Evolutionary conservation across 2,113 vertebrate genomes (phyloP), one percentile per base, ranked within the genome.

Genomic region (Megatriorchis doriae): DNA sequence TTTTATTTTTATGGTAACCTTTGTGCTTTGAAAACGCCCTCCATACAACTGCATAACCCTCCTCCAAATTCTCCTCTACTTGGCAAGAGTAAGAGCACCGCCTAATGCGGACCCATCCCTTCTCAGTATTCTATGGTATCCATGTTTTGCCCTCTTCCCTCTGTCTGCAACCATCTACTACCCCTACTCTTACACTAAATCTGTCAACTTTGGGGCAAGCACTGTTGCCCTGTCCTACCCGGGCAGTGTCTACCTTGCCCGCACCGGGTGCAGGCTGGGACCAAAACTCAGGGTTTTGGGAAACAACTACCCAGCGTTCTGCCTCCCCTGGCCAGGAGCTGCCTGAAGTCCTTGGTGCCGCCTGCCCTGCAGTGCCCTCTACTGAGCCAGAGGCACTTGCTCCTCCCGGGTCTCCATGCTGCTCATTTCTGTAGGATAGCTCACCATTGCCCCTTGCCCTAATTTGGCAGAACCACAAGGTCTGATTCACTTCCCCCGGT

Each of bases 351-450:
- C 36, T 73, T 22, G 0, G 0, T 40, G 14, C 86, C 1, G 2
- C 42, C 88, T 94, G 83, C 94, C 86, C 88, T 97, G 93, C 59
- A 97, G 91, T 91, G 95, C 93, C 96, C 95, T 90, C 95, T 96
- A 15, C 89, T 72, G 97, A 94, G 78, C 31, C 29, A 61, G 25
- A 47, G 63, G 42, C 36, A 91, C 10, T 40, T 19, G 47, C 72
- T 83, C 27, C 43, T 38, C 12, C 36, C 5, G 0, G 1, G 36
- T 29, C 34, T 40, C 52, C 18, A 27, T 1, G 3, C 1, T 43
- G 47, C 25, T 81, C 25, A 21, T 32, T 58, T 38, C 81, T 22
- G 14, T 3, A 26, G 3, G 10, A 11, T 9, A 61, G 40, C 6
- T 89, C 40, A 61, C 56, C 58, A 42, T 23, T 40, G 43, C 20